phyloP scores from a whole-genome alignment of 2,113 vertebrate species.

The Syrmaticus mikado region DNA sequence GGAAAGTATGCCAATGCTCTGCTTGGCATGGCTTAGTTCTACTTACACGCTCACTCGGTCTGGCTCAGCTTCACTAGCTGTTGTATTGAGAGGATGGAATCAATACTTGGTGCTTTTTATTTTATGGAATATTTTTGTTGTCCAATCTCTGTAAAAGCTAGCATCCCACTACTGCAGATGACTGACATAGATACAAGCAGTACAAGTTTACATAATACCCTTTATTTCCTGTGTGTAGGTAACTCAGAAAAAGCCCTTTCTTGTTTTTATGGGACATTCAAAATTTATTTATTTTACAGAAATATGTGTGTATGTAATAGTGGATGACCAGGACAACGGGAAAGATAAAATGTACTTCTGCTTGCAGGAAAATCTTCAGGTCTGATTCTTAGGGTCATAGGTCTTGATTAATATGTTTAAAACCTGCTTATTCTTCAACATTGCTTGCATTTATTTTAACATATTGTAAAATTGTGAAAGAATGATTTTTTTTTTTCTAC shows the following conservation, averaged over 20 bases:
- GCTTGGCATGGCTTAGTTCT: background rate
- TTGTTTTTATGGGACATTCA: background rate
- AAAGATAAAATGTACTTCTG: background rate
- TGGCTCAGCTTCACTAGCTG: background rate
- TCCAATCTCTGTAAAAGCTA: background rate
- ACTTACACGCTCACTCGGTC: background rate
- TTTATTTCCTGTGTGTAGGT: background rate
- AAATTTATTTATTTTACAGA: background rate
- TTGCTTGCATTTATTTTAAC: background rate
- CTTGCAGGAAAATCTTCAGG: background rate
- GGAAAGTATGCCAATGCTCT: background rate
- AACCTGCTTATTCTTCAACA: background rate
- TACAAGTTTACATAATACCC: background rate
- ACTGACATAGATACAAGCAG: background rate
- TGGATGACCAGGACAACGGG: background rate
- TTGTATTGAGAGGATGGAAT: background rate
- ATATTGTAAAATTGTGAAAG: background rate
- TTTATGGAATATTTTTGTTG: background rate
- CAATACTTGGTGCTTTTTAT: background rate
- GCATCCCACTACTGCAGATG: background rate
- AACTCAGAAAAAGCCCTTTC: background rate
- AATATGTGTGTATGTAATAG: background rate
- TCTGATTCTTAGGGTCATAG: background rate
- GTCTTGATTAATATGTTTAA: fast-evolving
- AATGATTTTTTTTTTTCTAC: background rate